Base-by-base conservation (phyloP, 2,888 invertebrate genomes). In the Abrostola tripartita region DNA sequence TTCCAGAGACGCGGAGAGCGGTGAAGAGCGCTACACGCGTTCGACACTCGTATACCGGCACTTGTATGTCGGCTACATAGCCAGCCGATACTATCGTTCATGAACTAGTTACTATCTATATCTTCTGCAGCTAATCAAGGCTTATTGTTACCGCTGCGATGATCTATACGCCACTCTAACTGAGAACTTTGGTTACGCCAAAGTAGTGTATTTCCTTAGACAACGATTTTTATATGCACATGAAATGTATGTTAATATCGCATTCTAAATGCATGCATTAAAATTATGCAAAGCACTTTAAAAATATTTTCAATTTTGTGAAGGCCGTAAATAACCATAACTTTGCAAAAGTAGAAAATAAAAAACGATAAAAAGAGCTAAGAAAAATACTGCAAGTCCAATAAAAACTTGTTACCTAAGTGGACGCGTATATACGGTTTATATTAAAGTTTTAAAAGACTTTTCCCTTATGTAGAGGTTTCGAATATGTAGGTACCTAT, bases 21-120 rank as follows among this genome's bases (percentile, higher is more conserved):
- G 65, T 71, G 79, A 52, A 82, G 85, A 81, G 78, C 79, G 79
- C 81, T 76, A 81, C 83, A 78, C 71, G 79, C 73, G 76, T 81
- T 75, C 79, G 76, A 69, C 72, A 75, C 80, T 70, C 64, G 68
- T 60, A 41, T 56, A 58, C 61, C 42, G 65, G 37, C 58, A 59
- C 71, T 71, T 61, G 60, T 54, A 44, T 61, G 65, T 65, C 14
- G 56, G 57, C 58, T 64, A 62, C 63, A 60, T 62, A 67, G 61
- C 57, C 57, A 66, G 56, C 51, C 52, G 50, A 65, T 70, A 61
- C 68, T 66, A 70, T 71, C 69, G 59, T 68, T 68, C 41, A 62
- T 65, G 65, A 74, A 76, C 64, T 24, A 24, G 24, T 24, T 24
- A 24, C 24, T 24, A 24, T 4, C 1, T 24, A 24, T 24, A 24